Evolutionary conservation across 2,113 vertebrate species (phyloP).

Genomic region (Eclectus roratus): DNA sequence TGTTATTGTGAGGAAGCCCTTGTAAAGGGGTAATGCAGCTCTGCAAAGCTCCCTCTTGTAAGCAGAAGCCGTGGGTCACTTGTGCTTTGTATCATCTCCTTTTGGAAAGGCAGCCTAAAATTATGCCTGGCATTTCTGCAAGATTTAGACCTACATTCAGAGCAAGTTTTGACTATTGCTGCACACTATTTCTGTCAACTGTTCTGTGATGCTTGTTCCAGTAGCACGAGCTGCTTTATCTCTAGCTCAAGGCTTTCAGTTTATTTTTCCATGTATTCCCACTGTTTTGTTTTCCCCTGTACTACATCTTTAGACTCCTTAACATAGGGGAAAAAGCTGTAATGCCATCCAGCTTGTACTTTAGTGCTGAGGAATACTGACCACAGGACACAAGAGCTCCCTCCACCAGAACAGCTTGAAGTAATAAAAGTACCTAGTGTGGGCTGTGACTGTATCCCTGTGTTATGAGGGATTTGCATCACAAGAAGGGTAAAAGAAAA

Average conservation of each 20-base stretch:
- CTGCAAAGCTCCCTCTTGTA: rapidly evolving
- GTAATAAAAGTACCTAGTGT: background rate
- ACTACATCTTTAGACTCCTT: background rate
- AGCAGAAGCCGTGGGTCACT: background rate
- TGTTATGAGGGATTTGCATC: background rate
- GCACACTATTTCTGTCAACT: background rate
- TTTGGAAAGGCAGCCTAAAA: too few relatives aligned
- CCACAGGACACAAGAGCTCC: background rate
- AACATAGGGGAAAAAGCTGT: background rate
- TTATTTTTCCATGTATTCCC: background rate
- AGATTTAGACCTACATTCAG: background rate
- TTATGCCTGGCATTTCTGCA: background rate
- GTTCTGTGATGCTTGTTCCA: background rate
- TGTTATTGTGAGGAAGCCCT: background rate
- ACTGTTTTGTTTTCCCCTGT: background rate
- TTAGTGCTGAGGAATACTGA: background rate
- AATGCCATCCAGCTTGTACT: background rate
- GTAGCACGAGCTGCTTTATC: background rate
- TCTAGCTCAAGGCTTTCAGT: background rate
- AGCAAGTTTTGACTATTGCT: background rate
- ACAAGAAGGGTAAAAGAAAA: background rate
- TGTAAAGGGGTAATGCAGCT: background rate
- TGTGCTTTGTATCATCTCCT: background rate
- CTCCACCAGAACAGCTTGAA: background rate
- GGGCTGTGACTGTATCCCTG: background rate